These are phyloP conservation scores for Clitarchus hookeri DNA, from an alignment of 2,888 invertebrate genomes.

Conservation along the genomic window DNA sequence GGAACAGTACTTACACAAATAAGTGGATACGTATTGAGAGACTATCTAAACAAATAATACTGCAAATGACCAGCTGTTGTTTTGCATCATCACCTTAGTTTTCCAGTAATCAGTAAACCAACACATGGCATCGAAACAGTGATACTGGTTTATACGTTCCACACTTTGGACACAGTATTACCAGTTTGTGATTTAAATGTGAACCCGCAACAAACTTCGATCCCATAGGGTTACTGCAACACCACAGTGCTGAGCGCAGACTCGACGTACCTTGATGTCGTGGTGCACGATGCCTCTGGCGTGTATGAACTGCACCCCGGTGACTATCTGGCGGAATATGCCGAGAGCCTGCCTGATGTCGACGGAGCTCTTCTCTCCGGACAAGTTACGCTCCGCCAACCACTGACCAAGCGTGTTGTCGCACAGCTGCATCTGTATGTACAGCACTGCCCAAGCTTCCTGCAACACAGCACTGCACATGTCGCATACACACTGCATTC, in stretches of 20 bases:
- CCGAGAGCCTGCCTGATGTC: slow-evolving; percentile 32
- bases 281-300: slow-evolving; percentile 77
- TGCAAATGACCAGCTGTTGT: no score
- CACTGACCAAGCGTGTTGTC: slow-evolving; percentile 76
- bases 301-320: slow-evolving; percentile 79
- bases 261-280: slow-evolving; percentile 67
- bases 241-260: neutral
- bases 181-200: no score
- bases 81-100: no score
- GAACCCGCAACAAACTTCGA: no score
- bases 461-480: slow-evolving; percentile 3
- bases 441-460: slow-evolving; percentile 70
- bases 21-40: no score
- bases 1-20: no score
- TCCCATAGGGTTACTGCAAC: no score
- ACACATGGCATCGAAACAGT: no score
- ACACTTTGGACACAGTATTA: no score
- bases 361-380: neutral
- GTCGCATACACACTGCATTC: neutral
- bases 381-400: slow-evolving; percentile 66
- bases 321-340: slow-evolving; percentile 72
- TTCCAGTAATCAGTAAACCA: no score
- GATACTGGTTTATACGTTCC: no score
- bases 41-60: no score
- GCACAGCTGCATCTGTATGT: slow-evolving; percentile 84